Evolutionary conservation across 2,888 invertebrate species (phyloP), one percentile per base, ranked within the genome.

Genomic region (Mayetiola destructor): DNA sequence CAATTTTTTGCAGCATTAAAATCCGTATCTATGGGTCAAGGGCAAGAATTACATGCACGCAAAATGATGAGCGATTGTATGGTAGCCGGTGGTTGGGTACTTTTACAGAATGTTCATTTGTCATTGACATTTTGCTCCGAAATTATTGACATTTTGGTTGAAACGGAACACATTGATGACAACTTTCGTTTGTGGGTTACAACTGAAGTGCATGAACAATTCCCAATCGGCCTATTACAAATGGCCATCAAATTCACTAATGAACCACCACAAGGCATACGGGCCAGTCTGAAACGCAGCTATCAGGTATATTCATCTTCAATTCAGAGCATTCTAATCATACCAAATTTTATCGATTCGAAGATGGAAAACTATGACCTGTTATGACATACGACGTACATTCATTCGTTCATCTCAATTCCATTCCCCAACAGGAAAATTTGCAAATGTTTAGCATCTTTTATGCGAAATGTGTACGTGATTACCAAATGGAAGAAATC

Each of bases 161-260:
- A 92, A 72, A 82, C 88, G 0, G 89, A 90, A 64, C 80, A 79
- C 56, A 81, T 93, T 16, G 82, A 92, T 66, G 85, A 87, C 6
- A 77, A 80, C 0, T 95, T 94, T 70, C 79, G 93, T 56, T 77
- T 93, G 52, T 96, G 95, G 95, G 79, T 96, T 62, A 95, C 95
- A 1, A 94, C 94, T 0, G 94, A 95, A 77, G 88, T 89, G 0
- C 94, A 96, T 68, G 77, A 84, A 12, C 87, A 91, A 63, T 96
- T 96, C 71, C 95, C 95, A 0, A 96, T 96, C 65, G 91, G 83
- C 5, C 69, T 83, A 32, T 71, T 83, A 16, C 85, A 95, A 80
- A 89, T 91, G 81, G 90, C 92, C 5, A 92, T 96, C 59, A 96
- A 96, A 73, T 96, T 93, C 68, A 96, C 96, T 1, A 95, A 95